Percentiles rank a stretch among this genome's conserved stretches.
These are phyloP conservation scores for Sebastolobus altivelis DNA, from an alignment of 2,797 vertebrate genomes.

Conservation along the genomic window DNA sequence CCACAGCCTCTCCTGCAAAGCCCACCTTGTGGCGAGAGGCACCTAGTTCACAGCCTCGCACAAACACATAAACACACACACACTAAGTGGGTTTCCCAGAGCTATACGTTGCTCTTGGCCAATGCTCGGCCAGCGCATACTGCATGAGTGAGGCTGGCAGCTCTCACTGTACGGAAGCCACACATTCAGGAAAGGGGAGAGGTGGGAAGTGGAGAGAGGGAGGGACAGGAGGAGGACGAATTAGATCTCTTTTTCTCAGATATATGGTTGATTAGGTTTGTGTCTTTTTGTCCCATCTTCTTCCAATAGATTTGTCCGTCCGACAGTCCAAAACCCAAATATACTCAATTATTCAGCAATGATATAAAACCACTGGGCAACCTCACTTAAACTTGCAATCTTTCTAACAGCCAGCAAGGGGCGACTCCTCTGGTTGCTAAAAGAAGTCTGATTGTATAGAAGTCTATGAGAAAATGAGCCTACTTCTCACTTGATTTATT, in stretches of 20 bases:
- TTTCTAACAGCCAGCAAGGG: too few species aligned
- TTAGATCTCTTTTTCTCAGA: neutral
- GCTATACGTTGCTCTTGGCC: constrained; percentile 65
- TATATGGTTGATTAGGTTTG: neutral
- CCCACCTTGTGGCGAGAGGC: constrained; percentile 69
- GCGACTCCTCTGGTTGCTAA: too few species aligned
- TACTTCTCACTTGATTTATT: too few species aligned
- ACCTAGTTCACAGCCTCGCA: constrained; percentile 57
- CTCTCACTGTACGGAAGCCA: constrained; percentile 52
- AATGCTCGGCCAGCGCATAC: constrained; percentile 22
- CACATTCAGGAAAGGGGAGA: constrained; percentile 40
- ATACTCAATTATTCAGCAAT: neutral
- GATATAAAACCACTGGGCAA: neutral
- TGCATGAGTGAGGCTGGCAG: constrained; percentile 53
- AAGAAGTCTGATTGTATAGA: too few species aligned
- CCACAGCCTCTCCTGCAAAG: constrained; percentile 70
- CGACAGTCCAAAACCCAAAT: neutral
- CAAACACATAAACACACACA: constrained; percentile 68
- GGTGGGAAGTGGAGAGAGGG: neutral
- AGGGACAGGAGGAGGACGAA: neutral
- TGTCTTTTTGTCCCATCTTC: neutral
- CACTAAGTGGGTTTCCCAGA: constrained; percentile 57
- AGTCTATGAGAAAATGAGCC: too few species aligned
- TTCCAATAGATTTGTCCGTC: neutral
- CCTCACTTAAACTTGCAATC: neutral